A percentile compares a stretch with the other conserved stretches of the same genome.
Evolutionary conservation across 1,140 invertebrate genomes (phyloP).

Genomic region (Cardiocondyla obscurior): DNA sequence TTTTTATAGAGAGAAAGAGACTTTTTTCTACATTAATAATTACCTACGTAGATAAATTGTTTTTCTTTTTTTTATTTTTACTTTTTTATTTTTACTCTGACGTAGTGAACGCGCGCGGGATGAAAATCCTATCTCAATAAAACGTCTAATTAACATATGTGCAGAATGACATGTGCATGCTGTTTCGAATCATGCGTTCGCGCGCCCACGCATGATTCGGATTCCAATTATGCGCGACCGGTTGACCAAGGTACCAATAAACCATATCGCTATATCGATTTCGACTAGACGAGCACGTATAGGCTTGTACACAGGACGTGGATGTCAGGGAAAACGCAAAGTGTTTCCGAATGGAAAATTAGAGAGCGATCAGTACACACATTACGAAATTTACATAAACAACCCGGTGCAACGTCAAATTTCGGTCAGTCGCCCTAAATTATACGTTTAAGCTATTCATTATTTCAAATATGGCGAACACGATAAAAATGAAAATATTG

Average conservation of each 20-base stretch:
- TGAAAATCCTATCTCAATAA: background rate
- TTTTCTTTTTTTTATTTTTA: no score
- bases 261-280: constrained; percentile 45
- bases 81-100: background rate
- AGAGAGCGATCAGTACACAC: background rate
- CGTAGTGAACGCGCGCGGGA: no score
- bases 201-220: constrained; percentile 36
- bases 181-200: background rate
- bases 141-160: constrained; percentile 47
- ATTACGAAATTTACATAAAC: constrained; percentile 16
- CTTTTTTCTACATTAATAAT: no score
- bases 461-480: background rate
- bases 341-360: constrained; percentile 20
- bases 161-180: constrained; percentile 8
- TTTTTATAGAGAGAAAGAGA: no score
- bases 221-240: constrained; percentile 51
- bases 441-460: background rate
- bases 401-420: background rate
- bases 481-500: background rate
- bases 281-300: background rate
- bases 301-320: background rate
- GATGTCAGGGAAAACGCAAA: constrained; percentile 20
- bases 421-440: background rate
- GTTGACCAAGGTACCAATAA: constrained; percentile 57
- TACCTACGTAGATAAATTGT: no score